Percentiles rank a stretch among this genome's conserved stretches.
Evolutionary conservation across 2,888 invertebrate species (phyloP).

Genomic region (Branchellion lobata): DNA sequence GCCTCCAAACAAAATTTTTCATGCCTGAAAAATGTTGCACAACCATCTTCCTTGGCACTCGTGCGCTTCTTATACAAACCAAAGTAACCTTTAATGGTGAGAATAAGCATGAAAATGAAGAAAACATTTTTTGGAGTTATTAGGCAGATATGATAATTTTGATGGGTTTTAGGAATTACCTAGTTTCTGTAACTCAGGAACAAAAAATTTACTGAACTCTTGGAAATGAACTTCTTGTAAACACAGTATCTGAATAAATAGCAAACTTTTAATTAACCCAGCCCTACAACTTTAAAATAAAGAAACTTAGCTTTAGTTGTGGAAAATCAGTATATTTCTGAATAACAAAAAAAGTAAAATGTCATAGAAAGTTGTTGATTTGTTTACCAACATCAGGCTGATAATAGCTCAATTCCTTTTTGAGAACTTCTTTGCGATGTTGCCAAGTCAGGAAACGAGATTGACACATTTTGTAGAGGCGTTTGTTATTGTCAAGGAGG

Average conservation of each 20-base stretch:
- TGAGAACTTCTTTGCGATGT: slow-evolving; percentile 67
- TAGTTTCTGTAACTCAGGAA: slow-evolving; percentile 61
- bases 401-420: slow-evolving; percentile 67
- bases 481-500: slow-evolving; percentile 72
- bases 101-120: background rate
- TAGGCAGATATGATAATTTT: too few species aligned
- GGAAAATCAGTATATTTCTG: too few species aligned
- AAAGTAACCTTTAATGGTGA: slow-evolving; percentile 67
- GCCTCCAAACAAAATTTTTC: slow-evolving; percentile 71
- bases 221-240: slow-evolving; percentile 85
- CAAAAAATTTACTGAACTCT: slow-evolving; percentile 71
- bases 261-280: too few species aligned
- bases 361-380: background rate
- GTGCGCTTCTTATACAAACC: slow-evolving; percentile 82
- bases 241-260: slow-evolving; percentile 78
- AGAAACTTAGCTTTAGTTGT: too few species aligned
- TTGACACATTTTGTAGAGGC: slow-evolving; percentile 72
- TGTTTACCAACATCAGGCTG: slow-evolving; percentile 68
- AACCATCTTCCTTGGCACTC: slow-evolving; percentile 76
- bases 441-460: slow-evolving; percentile 72
- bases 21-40: slow-evolving; percentile 80
- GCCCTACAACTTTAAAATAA: too few species aligned
- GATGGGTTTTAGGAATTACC: slow-evolving; percentile 57
- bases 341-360: too few species aligned
- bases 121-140: background rate